These are phyloP conservation scores for Myripristis jacobus DNA, from an alignment of 2,797 vertebrate genomes.

Conservation along the genomic window DNA sequence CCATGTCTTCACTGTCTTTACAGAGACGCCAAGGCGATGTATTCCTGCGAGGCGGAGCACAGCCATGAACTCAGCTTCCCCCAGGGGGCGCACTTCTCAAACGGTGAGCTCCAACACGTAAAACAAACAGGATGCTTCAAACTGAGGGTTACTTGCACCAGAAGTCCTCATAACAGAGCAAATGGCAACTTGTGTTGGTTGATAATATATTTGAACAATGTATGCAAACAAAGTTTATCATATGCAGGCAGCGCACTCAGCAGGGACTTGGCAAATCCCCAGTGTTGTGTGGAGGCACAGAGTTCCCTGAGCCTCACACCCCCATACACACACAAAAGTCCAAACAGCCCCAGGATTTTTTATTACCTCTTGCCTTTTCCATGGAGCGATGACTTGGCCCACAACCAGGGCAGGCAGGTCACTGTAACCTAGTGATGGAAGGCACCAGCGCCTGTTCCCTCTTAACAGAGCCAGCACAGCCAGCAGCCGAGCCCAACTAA, in stretches of 20 bases:
- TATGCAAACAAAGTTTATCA: slow-evolving; percentile 1
- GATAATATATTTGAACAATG: slow-evolving; percentile 1
- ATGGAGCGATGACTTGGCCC: slow-evolving; percentile 51
- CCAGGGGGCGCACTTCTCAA: slow-evolving; percentile 93
- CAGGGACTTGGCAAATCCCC: slow-evolving; percentile 19
- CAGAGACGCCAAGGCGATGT: slow-evolving; percentile 95
- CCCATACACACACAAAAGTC: slow-evolving; percentile 29
- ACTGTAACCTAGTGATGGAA: slow-evolving; percentile 82
- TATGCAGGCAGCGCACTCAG: slow-evolving; percentile 12
- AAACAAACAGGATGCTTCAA: background rate
- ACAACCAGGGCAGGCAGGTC: slow-evolving; percentile 78
- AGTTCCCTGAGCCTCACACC: slow-evolving; percentile 27
- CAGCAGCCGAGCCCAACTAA: slow-evolving; percentile 58
- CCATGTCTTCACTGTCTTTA: slow-evolving; percentile 35
- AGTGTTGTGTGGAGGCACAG: slow-evolving; percentile 27
- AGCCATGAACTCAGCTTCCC: slow-evolving; percentile 97
- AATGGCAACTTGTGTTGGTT: background rate
- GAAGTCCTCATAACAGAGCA: background rate
- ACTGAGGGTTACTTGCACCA: background rate
- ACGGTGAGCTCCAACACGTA: slow-evolving; percentile 83
- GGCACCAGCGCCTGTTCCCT: slow-evolving; percentile 71
- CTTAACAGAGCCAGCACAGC: slow-evolving; percentile 62
- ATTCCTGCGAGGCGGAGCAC: slow-evolving; percentile 95
- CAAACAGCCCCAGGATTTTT: slow-evolving; percentile 43
- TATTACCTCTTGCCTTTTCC: slow-evolving; percentile 59